These are phyloP conservation scores for Drosophila cognata DNA, from an alignment of 2,888 invertebrate species.

Conservation along the genomic window DNA sequence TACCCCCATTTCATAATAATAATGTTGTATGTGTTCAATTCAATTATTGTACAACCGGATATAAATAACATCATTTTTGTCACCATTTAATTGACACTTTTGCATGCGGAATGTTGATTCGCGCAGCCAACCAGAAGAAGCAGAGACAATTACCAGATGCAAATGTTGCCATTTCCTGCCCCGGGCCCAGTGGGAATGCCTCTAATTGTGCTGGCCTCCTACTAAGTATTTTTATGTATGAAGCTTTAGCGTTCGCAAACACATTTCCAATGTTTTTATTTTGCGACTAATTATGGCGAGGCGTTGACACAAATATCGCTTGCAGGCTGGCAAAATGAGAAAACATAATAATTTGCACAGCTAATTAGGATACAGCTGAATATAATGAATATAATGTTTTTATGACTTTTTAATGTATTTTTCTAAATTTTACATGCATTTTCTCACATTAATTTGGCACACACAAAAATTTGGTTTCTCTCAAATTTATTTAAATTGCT, in stretches of 20 bases:
- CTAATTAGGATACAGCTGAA: constrained; percentile 78
- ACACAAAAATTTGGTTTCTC: constrained; percentile 25
- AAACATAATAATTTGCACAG: constrained; percentile 58
- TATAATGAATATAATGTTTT: constrained; percentile 82
- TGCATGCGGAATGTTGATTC: background rate
- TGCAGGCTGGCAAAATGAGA: constrained; percentile 39
- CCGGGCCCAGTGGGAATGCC: background rate
- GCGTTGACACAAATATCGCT: constrained; percentile 78
- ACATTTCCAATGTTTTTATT: constrained; percentile 65
- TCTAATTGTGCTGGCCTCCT: constrained; percentile 51
- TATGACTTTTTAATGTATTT: constrained; percentile 80
- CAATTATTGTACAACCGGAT: constrained; percentile 1
- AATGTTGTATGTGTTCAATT: background rate
- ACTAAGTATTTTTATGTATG: constrained; percentile 9
- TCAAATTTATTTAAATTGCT: constrained; percentile 36
- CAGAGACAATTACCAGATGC: constrained; percentile 57
- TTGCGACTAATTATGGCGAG: constrained; percentile 68
- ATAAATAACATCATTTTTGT: constrained; percentile 13
- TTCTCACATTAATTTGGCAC: constrained; percentile 47
- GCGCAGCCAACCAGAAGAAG: constrained; percentile 11
- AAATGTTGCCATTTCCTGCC: constrained; percentile 59
- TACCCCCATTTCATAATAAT: background rate
- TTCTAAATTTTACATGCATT: constrained; percentile 65
- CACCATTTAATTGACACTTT: constrained; percentile 41
- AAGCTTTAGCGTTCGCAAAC: constrained; percentile 37